Evolutionary conservation across 64 coral and sea anemone species (phyloP), one percentile per base, ranked within the genome.

Genomic region (Hydrozoanthus tunicans): DNA sequence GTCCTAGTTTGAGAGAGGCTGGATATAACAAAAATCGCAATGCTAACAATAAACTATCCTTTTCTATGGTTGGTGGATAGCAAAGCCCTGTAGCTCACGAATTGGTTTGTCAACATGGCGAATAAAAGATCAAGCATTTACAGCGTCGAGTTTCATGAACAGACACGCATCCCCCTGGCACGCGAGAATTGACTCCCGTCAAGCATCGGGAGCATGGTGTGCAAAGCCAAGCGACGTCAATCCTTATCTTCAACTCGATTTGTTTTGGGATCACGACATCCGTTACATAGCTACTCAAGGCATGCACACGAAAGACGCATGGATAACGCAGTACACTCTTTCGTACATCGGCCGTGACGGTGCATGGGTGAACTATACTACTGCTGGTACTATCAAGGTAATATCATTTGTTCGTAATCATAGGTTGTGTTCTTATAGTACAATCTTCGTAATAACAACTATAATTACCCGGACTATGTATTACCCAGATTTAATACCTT

Each of bases 81-180:
- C 65, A 85, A 64, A n/a, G 15, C 63, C 82, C 61, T 85, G 82
- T 11, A 85, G 64, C 64, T 56, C 43, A 4, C 51, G 6, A n/a
- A 63, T 85, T 85, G 82, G 82, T 70, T 70, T 85, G 17, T 85
- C 82, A 85, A 85, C 82, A 9, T 85, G 82, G 82, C 69, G 70
- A 58, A 54, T 71, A 6, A 85, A 85, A 53, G 82, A 85, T 65
- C 12, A 17, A 20, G 82, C 82, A 7, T 70, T 85, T 15, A 85
- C 82, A 71, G 82, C 82, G 0, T 85, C 82, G 64, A 85, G 82
- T 85, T 70, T 85, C 82, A 85, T 85, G 82, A 85, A 51, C 17
- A 70, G 52, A 57, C 82, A 85, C 12, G 58, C 53, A 25, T 71
- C 53, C 7, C 82, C 82, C 1, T 85, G 82, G 65, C 54, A 69